These are phyloP conservation scores for Ceraclea dissimilis DNA, from an alignment of 2,888 invertebrate genomes.

Conservation along the genomic window DNA sequence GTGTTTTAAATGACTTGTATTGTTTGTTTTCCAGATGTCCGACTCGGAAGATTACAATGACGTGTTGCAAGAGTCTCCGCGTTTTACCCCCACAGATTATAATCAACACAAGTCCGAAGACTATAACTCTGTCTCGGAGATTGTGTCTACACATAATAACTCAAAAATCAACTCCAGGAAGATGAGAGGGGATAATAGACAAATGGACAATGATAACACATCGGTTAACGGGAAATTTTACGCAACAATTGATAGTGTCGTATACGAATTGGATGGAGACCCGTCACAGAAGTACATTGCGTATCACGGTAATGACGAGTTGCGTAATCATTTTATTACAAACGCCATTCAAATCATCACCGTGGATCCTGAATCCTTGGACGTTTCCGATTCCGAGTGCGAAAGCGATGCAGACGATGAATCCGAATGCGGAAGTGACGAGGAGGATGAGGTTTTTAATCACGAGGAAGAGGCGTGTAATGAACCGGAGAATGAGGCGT, in stretches of 20 bases:
- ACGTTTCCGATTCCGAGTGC: conserved; percentile 12
- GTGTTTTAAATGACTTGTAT: too few species aligned
- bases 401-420: conserved; percentile 1
- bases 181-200: conserved; percentile 11
- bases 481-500: not conserved
- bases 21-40: conserved; percentile 16
- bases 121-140: not conserved
- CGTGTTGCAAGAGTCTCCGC: conserved; percentile 10
- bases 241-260: conserved; percentile 14
- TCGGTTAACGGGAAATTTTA: conserved; percentile 7
- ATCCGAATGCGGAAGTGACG: too few species aligned
- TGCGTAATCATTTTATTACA: conserved; percentile 5
- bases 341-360: conserved; percentile 18
- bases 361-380: conserved; percentile 17
- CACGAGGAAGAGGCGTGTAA: too few species aligned
- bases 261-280: conserved; percentile 15
- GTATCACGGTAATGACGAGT: conserved; percentile 8
- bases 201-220: conserved; percentile 22
- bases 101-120: not conserved
- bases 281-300: conserved; percentile 8
- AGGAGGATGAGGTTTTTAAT: too few species aligned
- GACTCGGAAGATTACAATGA: conserved; percentile 18
- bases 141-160: conserved; percentile 3
- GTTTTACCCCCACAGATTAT: conserved; percentile 7
- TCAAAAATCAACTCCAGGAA: not conserved